These are phyloP conservation scores for Scomber colias DNA, from an alignment of 2,113 vertebrate genomes.

Conservation along the genomic window DNA sequence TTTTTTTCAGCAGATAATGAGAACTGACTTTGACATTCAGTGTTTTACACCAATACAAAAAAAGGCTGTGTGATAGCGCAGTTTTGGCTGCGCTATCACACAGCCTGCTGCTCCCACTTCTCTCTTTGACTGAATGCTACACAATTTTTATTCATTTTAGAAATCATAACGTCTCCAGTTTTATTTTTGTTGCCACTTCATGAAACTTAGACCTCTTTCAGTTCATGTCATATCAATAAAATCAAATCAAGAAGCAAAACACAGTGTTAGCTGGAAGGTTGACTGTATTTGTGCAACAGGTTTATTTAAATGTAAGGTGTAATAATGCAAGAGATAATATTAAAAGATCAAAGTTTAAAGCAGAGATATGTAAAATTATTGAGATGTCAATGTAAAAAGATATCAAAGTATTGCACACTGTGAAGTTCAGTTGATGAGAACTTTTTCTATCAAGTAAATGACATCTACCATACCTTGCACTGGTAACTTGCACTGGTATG, in stretches of 20 bases:
- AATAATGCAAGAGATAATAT: neutral
- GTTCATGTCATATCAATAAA: neutral
- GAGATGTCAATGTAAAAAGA: neutral
- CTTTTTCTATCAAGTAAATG: neutral
- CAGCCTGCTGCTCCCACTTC: neutral
- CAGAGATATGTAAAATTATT: neutral
- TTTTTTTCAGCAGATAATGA: too few species aligned
- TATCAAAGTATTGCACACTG: too few species aligned
- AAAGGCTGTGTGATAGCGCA: too few species aligned
- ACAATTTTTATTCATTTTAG: constrained; percentile 11
- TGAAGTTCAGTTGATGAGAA: neutral
- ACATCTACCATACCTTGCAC: neutral
- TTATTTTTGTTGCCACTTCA: neutral
- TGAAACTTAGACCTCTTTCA: neutral
- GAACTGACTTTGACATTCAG: neutral
- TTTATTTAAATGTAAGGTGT: neutral
- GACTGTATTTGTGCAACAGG: neutral
- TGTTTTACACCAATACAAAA: neutral
- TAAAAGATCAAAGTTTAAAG: neutral
- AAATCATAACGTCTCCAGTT: constrained; percentile 17
- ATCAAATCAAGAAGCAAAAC: neutral
- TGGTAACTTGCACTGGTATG: constrained; percentile 13
- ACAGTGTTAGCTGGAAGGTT: neutral
- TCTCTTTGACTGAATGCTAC: neutral
- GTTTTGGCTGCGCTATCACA: too few species aligned